phyloP scores from a whole-genome alignment of 2,113 vertebrate genomes.

The Callipepla californica region DNA sequence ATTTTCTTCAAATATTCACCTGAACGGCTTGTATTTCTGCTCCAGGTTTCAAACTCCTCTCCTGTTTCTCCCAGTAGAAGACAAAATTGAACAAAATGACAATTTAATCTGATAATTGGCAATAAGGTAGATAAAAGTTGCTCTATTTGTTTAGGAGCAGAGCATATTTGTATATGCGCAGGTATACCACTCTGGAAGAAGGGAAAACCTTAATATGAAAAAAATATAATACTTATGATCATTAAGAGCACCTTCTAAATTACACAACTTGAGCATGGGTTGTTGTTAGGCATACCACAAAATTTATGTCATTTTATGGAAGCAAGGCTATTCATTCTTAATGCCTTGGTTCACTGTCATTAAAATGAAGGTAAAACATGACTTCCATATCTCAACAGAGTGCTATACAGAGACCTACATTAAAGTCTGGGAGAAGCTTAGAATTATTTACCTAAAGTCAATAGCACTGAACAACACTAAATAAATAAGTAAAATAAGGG shows the following conservation, averaged over 20 bases:
- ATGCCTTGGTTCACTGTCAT: not conserved
- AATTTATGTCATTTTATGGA: not conserved
- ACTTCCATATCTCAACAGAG: not conserved
- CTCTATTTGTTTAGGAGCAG: not conserved
- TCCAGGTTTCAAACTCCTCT: not conserved
- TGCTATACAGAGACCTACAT: not conserved
- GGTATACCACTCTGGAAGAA: not conserved
- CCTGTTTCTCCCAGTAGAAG: not conserved
- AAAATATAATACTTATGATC: not conserved
- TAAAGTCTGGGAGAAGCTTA: not conserved
- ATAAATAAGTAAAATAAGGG: too few relatives aligned
- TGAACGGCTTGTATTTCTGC: not conserved
- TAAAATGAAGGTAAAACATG: not conserved
- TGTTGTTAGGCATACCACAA: not conserved
- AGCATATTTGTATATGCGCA: not conserved
- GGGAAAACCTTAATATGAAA: not conserved
- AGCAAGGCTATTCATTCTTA: not conserved
- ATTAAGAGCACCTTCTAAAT: not conserved
- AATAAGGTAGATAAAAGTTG: not conserved
- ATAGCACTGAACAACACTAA: not conserved
- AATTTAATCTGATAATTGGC: not conserved
- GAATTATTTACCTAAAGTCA: not conserved
- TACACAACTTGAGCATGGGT: not conserved
- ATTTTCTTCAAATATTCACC: not conserved
- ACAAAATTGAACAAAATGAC: not conserved